Evolutionary conservation across 2,797 vertebrate species (phyloP).

Genomic region (Molossus molossus): DNA sequence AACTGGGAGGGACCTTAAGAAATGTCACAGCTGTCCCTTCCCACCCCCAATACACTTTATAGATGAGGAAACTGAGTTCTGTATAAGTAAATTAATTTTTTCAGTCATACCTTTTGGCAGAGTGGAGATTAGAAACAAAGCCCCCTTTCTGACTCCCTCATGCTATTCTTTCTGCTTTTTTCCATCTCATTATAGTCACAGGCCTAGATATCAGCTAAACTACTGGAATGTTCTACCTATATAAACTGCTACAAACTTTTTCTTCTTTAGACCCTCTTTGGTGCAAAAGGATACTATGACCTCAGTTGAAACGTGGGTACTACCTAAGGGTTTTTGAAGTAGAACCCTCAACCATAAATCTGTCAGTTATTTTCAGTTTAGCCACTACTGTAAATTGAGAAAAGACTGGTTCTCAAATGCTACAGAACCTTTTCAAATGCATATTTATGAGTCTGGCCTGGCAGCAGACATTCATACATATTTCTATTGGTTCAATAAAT

Average conservation of each 20-base stretch:
- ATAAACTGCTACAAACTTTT: constrained; percentile 2
- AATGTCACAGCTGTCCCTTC: constrained; percentile 2
- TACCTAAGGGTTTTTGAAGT: constrained; percentile 59
- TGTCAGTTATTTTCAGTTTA: constrained; percentile 19
- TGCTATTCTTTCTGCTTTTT: constrained; percentile 14
- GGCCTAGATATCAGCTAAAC: neutral
- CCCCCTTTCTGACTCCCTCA: neutral
- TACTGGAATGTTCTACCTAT: constrained; percentile 24
- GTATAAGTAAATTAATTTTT: constrained; percentile 5
- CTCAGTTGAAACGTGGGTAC: constrained; percentile 58
- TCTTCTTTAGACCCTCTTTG: constrained; percentile 33
- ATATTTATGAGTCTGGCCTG: constrained; percentile 65
- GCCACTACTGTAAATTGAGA: neutral
- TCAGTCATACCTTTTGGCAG: constrained; percentile 15
- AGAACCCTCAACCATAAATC: constrained; percentile 68
- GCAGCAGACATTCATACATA: constrained; percentile 28
- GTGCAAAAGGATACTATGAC: constrained; percentile 65
- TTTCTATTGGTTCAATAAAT: constrained; percentile 42
- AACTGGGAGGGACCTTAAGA: neutral
- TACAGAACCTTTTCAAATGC: constrained; percentile 45
- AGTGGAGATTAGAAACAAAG: constrained; percentile 45
- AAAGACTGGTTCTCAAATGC: constrained; percentile 62
- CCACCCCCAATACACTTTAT: neutral
- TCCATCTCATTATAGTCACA: constrained; percentile 11
- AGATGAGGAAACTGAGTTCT: constrained; percentile 2